Conservation (phyloP, 2,888 invertebrate genomes). For the Fabriciana adippe region DNA sequence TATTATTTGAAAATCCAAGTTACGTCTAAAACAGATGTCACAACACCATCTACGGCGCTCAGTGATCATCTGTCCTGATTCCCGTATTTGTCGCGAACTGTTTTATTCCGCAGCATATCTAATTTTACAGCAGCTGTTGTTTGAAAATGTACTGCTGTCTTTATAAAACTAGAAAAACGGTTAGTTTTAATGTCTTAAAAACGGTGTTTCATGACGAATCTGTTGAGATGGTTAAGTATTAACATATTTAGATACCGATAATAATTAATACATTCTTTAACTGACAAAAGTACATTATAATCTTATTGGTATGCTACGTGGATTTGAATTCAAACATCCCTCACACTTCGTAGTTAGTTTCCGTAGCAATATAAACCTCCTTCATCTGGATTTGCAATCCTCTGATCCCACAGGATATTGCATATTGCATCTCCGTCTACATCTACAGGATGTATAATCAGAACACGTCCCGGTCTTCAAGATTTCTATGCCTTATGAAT, state of each 20-base stretch:
- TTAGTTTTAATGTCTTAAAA: too few species aligned
- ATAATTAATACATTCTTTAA: too few species aligned
- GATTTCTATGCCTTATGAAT: neutral
- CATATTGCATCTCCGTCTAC: conserved; percentile 24
- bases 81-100: conserved; percentile 1
- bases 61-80: conserved; percentile 7
- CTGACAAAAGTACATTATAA: neutral
- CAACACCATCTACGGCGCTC: neutral
- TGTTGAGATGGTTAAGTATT: too few species aligned
- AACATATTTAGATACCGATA: conserved; percentile 1
- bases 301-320: conserved; percentile 2
- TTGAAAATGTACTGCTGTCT: neutral
- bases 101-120: neutral
- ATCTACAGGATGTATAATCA: conserved; percentile 16
- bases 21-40: conserved; percentile 13
- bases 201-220: too few species aligned
- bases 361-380: conserved; percentile 17
- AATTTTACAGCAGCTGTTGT: neutral
- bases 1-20: too few species aligned
- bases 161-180: too few species aligned
- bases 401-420: conserved; percentile 31
- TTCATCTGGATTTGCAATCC: conserved; percentile 27
- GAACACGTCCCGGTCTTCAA: conserved; percentile 1
- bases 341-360: conserved; percentile 20
- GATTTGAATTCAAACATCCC: neutral